These are phyloP conservation scores for Liodrosophila aerea DNA, from an alignment of 2,888 invertebrate species.

Conservation along the genomic window DNA sequence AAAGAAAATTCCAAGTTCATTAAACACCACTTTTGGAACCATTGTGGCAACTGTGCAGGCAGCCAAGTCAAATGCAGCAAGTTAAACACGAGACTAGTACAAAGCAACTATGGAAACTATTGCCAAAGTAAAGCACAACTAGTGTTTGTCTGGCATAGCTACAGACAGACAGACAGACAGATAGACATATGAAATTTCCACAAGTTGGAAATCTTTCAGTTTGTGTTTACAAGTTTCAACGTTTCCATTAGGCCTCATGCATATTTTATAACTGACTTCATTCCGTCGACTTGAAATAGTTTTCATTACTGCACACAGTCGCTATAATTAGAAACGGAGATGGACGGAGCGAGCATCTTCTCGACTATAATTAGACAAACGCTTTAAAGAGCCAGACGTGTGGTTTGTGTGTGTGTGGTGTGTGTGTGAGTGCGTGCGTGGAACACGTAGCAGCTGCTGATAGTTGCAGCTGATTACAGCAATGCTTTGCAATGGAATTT, in stretches of 20 bases:
- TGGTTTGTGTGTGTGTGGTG: not conserved
- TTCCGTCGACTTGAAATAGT: conserved; percentile 61
- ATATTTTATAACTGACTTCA: conserved; percentile 69
- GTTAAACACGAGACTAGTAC: conserved; percentile 10
- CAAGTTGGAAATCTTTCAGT: conserved; percentile 29
- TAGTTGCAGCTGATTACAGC: conserved; percentile 50
- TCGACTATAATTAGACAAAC: conserved; percentile 24
- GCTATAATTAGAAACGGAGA: conserved; percentile 49
- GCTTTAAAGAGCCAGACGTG: conserved; percentile 37
- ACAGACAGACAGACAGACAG: conserved; percentile 7
- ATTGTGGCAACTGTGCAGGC: too few relatives aligned
- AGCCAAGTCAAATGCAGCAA: conserved; percentile 8
- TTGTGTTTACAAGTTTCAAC: conserved; percentile 58
- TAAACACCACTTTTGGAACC: too few relatives aligned
- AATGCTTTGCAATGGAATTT: conserved; percentile 38
- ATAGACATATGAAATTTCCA: conserved; percentile 7
- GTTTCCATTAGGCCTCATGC: conserved; percentile 62
- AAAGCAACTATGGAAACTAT: conserved; percentile 17
- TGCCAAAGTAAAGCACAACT: conserved; percentile 11
- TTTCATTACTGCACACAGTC: conserved; percentile 55
- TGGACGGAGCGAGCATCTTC: not conserved
- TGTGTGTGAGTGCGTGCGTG: not conserved
- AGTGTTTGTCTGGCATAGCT: conserved; percentile 24
- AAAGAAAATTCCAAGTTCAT: too few relatives aligned
- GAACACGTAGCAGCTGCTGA: conserved; percentile 39